phyloP scores from a whole-genome alignment of 2,888 invertebrate genomes.

The Priocnemis perturbator region DNA sequence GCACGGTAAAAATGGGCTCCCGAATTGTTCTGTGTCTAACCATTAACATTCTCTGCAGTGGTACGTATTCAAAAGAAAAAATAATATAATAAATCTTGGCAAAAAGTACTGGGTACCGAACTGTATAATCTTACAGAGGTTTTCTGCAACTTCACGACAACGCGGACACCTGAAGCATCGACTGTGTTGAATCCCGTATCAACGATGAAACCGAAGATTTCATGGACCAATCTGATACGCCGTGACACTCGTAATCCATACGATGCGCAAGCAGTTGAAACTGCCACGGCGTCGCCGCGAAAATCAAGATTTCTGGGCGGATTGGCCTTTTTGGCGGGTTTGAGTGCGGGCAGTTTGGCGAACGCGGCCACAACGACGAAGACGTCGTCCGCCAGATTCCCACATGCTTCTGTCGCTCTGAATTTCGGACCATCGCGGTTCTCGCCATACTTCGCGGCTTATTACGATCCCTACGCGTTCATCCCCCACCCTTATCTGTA shows the following conservation, averaged over 20 bases:
- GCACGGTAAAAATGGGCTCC: conserved; percentile 43
- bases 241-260: background rate
- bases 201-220: background rate
- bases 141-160: conserved; percentile 15
- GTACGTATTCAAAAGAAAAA: conserved; percentile 48
- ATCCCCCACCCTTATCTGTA: conserved; percentile 46
- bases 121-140: conserved; percentile 27
- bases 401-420: conserved; percentile 27
- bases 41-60: conserved; percentile 18
- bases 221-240: conserved; percentile 3
- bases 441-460: conserved; percentile 58
- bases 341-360: conserved; percentile 56
- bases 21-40: conserved; percentile 26
- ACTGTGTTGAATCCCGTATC: background rate
- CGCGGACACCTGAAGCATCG: background rate
- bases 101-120: too few relatives aligned
- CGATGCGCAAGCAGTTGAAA: background rate
- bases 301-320: conserved; percentile 60
- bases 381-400: conserved; percentile 36
- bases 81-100: background rate
- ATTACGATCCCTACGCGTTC: conserved; percentile 61
- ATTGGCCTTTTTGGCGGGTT: conserved; percentile 64
- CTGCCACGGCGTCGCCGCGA: conserved; percentile 17
- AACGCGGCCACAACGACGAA: conserved; percentile 29
- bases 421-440: conserved; percentile 41